Conservation (phyloP, 2,888 invertebrate species). For the Ectemnius cavifrons region DNA sequence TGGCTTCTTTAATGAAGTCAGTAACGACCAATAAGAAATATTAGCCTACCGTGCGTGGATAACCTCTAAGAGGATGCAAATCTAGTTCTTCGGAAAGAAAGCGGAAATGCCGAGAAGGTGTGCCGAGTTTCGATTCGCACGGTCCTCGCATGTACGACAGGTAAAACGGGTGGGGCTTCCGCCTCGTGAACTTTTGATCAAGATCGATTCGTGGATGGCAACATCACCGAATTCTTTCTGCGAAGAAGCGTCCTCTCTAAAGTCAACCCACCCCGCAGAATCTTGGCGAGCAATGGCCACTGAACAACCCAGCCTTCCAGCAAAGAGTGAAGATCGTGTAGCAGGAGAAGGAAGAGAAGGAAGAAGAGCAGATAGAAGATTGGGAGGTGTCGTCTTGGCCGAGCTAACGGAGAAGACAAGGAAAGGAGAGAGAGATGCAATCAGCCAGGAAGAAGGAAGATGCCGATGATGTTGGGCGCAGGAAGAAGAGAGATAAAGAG, state of each 20-base stretch:
- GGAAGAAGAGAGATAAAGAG: slow-evolving; percentile 25
- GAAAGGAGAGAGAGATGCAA: slow-evolving; percentile 3
- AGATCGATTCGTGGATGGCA: too few species aligned
- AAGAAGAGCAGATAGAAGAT: not conserved
- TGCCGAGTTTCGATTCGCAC: not conserved
- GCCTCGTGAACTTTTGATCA: slow-evolving; percentile 48
- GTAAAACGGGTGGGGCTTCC: slow-evolving; percentile 64
- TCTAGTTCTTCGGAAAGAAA: slow-evolving; percentile 16
- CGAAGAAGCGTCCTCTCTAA: too few species aligned
- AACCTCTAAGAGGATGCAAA: slow-evolving; percentile 15
- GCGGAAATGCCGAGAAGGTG: slow-evolving; percentile 50
- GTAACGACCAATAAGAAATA: too few species aligned
- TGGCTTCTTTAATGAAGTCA: too few species aligned
- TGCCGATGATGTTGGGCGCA: slow-evolving; percentile 11
- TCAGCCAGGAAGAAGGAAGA: slow-evolving; percentile 22
- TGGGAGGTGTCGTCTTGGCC: too few species aligned
- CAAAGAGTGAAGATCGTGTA: not conserved
- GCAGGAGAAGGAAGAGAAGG: not conserved
- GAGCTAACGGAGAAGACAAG: too few species aligned
- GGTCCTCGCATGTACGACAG: slow-evolving; percentile 47
- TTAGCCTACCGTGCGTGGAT: too few species aligned
- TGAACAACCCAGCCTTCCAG: too few species aligned
- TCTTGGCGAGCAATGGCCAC: too few species aligned
- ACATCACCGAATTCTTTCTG: too few species aligned
- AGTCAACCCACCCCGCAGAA: too few species aligned